Percentiles rank a stretch among this genome's conserved stretches.
Conservation (phyloP, 1,140 invertebrate species). For the Leptopilina boulardi region DNA sequence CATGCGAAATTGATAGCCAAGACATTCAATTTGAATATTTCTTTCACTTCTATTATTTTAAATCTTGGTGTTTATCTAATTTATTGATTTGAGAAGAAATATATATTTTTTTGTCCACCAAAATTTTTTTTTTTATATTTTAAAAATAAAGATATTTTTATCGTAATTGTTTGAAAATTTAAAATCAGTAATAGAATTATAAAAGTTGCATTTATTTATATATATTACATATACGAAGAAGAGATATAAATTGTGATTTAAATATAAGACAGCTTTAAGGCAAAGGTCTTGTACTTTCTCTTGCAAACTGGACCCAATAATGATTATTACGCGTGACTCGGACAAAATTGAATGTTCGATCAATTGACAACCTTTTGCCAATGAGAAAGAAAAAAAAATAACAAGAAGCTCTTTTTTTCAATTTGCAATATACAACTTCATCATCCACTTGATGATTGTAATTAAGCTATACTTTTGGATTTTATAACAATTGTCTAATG, state of each 20-base stretch:
- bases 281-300: conserved; percentile 62
- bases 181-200: too few relatives aligned
- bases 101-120: not conserved
- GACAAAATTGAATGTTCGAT: conserved; percentile 47
- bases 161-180: too few relatives aligned
- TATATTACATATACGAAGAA: not conserved
- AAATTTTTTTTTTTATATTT: too few relatives aligned
- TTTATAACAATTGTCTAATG: too few relatives aligned
- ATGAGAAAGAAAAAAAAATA: not conserved
- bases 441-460: not conserved
- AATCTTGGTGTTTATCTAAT: not conserved
- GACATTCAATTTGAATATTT: conserved; percentile 4
- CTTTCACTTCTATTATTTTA: not conserved
- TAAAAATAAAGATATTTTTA: too few relatives aligned
- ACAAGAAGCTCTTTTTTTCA: not conserved
- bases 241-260: conserved; percentile 58
- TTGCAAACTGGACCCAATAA: conserved; percentile 55
- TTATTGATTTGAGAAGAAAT: not conserved
- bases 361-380: conserved; percentile 10
- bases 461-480: too few relatives aligned
- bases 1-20: not conserved
- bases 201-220: too few relatives aligned
- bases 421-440: not conserved
- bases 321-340: conserved; percentile 66
- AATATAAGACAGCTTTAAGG: conserved; percentile 59